Evolutionary conservation across 2,888 invertebrate genomes (phyloP).

Genomic region (Hyles lineata): DNA sequence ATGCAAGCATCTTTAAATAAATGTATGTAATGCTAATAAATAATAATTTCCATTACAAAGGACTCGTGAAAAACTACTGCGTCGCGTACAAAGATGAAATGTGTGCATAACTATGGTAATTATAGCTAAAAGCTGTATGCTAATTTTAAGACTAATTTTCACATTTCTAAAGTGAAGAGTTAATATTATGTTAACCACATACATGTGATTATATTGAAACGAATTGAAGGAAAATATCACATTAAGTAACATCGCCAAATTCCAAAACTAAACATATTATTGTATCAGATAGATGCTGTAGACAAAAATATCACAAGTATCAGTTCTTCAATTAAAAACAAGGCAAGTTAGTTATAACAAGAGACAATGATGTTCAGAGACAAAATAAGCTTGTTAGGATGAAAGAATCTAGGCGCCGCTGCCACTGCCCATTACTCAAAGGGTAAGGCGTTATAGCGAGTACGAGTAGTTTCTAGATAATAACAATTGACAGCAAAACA

Average conservation of each 20-base stretch:
- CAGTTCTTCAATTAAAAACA: background rate
- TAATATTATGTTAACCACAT: too few relatives aligned
- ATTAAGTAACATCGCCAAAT: background rate
- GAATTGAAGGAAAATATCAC: too few relatives aligned
- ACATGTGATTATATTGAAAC: too few relatives aligned
- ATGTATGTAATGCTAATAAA: too few relatives aligned
- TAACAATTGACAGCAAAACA: conserved; percentile 24
- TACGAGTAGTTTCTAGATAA: conserved; percentile 20
- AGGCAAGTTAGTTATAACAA: background rate
- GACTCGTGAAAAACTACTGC: too few relatives aligned
- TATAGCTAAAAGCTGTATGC: too few relatives aligned
- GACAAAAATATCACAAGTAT: background rate
- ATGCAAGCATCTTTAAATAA: too few relatives aligned
- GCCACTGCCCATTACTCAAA: background rate
- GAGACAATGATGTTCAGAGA: background rate
- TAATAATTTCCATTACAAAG: too few relatives aligned
- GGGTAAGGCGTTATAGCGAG: background rate
- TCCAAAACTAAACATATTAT: background rate
- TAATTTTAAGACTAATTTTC: too few relatives aligned
- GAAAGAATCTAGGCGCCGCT: background rate
- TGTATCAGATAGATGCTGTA: background rate
- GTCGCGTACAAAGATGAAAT: too few relatives aligned
- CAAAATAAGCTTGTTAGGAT: conserved; percentile 19
- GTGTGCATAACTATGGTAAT: too few relatives aligned
- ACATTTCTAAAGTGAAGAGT: too few relatives aligned